phyloP scores from a whole-genome alignment of 2,797 vertebrate genomes.

The Sarcophilus harrisii region DNA sequence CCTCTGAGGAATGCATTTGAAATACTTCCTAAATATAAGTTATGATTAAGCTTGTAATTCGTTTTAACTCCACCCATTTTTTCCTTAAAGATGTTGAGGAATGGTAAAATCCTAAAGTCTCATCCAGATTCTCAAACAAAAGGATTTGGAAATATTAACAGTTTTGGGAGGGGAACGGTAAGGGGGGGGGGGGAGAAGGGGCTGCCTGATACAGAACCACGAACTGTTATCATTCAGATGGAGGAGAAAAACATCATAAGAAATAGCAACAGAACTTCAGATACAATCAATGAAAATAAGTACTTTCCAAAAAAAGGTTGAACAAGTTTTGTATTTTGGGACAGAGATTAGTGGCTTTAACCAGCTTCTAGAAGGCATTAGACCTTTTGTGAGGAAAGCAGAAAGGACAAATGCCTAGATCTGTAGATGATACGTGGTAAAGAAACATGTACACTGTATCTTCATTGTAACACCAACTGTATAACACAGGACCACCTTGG shows the following conservation, averaged over 20 bases:
- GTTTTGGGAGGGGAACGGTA: background rate
- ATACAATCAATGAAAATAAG: background rate
- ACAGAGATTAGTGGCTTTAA: background rate
- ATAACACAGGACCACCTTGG: background rate
- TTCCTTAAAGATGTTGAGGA: conserved; percentile 3
- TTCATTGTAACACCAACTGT: background rate
- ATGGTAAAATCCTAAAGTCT: background rate
- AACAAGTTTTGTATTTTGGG: background rate
- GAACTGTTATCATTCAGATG: background rate
- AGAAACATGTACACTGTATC: background rate
- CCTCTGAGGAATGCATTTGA: background rate
- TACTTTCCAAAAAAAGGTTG: background rate
- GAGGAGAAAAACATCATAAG: conserved; percentile 22
- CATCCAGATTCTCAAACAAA: background rate
- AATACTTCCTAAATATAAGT: background rate
- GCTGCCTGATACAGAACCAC: conserved; percentile 48
- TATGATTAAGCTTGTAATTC: background rate
- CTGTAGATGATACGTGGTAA: background rate
- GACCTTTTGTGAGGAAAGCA: background rate
- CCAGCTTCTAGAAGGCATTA: conserved; percentile 21
- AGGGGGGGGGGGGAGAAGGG: background rate
- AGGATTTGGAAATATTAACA: background rate
- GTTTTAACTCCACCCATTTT: background rate
- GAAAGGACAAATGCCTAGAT: conserved; percentile 2
- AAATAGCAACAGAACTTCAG: background rate